A percentile compares a stretch with the other conserved stretches of the same genome.
These are phyloP conservation scores for Notothenia rossii DNA, from an alignment of 2,113 vertebrate genomes.

Conservation along the genomic window DNA sequence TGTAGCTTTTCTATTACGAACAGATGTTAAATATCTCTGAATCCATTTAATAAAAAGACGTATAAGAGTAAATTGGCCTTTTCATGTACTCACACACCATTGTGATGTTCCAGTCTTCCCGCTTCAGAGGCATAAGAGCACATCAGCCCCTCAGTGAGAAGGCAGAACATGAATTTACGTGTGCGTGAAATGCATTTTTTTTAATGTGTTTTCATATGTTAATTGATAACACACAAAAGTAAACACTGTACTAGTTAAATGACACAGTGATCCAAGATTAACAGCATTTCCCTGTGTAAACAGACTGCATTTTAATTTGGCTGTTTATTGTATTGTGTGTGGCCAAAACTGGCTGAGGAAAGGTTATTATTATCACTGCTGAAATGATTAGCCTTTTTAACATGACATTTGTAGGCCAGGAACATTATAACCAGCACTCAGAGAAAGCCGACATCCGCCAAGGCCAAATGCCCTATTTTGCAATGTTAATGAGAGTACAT, in stretches of 20 bases:
- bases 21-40: neutral
- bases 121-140: neutral
- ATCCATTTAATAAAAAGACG: slow-evolving; percentile 6
- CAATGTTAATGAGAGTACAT: no score
- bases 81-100: neutral
- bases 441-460: no score
- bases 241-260: slow-evolving; percentile 27
- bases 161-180: neutral
- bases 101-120: neutral
- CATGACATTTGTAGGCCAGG: slow-evolving; percentile 1
- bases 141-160: slow-evolving; percentile 13
- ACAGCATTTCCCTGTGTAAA: neutral
- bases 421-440: neutral
- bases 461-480: no score
- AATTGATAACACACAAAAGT: slow-evolving; percentile 19
- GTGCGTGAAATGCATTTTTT: neutral
- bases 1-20: slow-evolving; percentile 11
- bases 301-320: neutral
- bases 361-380: slow-evolving; percentile 8
- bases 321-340: neutral
- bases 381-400: neutral
- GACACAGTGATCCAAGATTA: slow-evolving; percentile 15
- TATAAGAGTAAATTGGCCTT: neutral
- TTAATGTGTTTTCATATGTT: neutral
- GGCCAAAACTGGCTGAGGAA: neutral